Base-by-base conservation (phyloP, 2,797 vertebrate genomes). In the Lacerta bilineata region DNA sequence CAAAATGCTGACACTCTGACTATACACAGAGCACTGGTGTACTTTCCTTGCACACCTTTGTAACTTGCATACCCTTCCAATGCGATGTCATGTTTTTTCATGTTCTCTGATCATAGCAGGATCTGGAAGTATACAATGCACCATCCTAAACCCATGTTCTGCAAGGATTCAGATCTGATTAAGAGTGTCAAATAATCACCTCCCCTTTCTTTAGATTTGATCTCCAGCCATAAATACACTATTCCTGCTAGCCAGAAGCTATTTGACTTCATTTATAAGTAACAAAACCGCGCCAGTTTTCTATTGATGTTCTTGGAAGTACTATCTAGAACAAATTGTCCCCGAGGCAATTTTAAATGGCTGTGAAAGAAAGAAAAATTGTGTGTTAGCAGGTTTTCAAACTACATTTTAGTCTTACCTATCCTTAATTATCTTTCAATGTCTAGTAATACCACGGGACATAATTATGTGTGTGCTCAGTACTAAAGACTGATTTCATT, bases 171-270 rank as follows among this genome's bases (percentile, higher is more conserved):
- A 11, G 27, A 59, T 25, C 64, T 59, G 50, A 41, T n/a, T 27
- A 17, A 33, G 88, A 88, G 9, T 84, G 64, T 82, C 39, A 81
- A 55, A 55, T 87, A 74, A 85, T 75, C 79, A 71, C 88, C 78
- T 83, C 92, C 55, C 80, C 84, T 90, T 90, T 76, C 18, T 93
- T 90, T 91, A 2, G 2, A n/a, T 86, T 76, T 75, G 39, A 92
- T 77, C 75, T 88, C 93, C 55, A 90, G 78, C 88, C 86, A 83
- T 66, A 85, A 85, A 93, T 79, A 88, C 89, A 87, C 18, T n/a
- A 59, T 75, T 61, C 1, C 23, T 85, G 2, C 61, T 86, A 83
- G n/a, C n/a, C n/a, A n/a, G n/a, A n/a, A n/a, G n/a, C n/a, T n/a
- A n/a, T n/a, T n/a, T n/a, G n/a, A n/a, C n/a, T n/a, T n/a, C n/a